phyloP scores from a whole-genome alignment of 1,140 invertebrate genomes.

The Bombyx mandarina region DNA sequence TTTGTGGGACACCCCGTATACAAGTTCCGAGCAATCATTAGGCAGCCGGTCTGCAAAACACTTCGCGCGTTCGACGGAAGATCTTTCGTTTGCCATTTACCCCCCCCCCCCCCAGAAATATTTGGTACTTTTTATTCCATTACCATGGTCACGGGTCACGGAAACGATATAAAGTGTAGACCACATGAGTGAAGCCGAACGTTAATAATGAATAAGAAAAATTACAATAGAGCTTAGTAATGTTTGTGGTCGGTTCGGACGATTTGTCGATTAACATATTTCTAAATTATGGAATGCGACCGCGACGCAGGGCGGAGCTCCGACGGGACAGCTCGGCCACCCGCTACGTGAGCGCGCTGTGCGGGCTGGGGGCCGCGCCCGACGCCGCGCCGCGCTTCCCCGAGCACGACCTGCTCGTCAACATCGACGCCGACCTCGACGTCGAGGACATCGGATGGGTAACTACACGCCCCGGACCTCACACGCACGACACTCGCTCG shows the following conservation, averaged over 20 bases:
- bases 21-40: too few species aligned
- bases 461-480: background rate
- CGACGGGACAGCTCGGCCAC: constrained; percentile 72
- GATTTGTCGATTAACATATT: too few species aligned
- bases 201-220: too few species aligned
- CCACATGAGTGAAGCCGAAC: too few species aligned
- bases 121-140: too few species aligned
- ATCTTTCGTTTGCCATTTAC: too few species aligned
- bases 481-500: background rate
- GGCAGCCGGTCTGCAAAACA: too few species aligned
- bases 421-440: constrained; percentile 80
- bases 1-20: too few species aligned
- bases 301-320: constrained; percentile 75
- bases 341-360: constrained; percentile 82
- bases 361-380: constrained; percentile 82
- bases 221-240: background rate
- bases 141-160: too few species aligned
- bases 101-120: too few species aligned
- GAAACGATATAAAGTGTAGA: too few species aligned
- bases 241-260: background rate
- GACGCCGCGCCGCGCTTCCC: constrained; percentile 75
- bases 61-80: too few species aligned
- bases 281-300: background rate
- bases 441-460: constrained; percentile 77
- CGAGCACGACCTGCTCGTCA: constrained; percentile 88